phyloP scores from a whole-genome alignment of 2,888 invertebrate species.

The Auanema freiburgensis region DNA sequence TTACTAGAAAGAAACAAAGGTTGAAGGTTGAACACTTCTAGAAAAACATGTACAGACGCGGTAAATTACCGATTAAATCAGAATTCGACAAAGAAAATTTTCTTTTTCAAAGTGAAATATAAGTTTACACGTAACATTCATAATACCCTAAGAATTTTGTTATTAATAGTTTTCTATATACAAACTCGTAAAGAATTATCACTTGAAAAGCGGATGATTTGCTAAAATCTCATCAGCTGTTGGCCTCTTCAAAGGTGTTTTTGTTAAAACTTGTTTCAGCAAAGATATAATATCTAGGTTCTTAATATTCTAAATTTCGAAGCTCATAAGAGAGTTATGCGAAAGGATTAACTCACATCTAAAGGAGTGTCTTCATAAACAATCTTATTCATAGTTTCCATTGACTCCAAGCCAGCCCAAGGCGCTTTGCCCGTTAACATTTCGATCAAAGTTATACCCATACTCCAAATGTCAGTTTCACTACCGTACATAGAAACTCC shows the following conservation, averaged over 20 bases:
- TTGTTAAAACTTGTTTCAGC: too few relatives aligned
- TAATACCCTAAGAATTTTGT: too few relatives aligned
- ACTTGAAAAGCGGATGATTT: too few relatives aligned
- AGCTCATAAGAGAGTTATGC: too few relatives aligned
- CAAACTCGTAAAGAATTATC: too few relatives aligned
- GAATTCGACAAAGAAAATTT: not conserved
- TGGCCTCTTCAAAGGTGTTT: too few relatives aligned
- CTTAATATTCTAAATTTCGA: too few relatives aligned
- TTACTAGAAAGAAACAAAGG: slow-evolving; percentile 7
- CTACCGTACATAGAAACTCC: slow-evolving; percentile 36
- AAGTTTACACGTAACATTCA: too few relatives aligned
- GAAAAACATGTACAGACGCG: not conserved
- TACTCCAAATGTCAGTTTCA: slow-evolving; percentile 56
- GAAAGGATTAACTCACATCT: not conserved
- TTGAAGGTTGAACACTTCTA: too few relatives aligned
- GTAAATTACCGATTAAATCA: not conserved
- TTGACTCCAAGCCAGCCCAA: slow-evolving; percentile 42
- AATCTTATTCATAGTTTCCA: slow-evolving; percentile 36
- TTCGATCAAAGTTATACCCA: slow-evolving; percentile 48
- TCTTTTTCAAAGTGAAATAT: not conserved
- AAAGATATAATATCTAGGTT: too few relatives aligned
- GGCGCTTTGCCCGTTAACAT: slow-evolving; percentile 47
- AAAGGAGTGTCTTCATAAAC: slow-evolving; percentile 29
- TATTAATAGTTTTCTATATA: too few relatives aligned
- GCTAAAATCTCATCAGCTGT: too few relatives aligned